phyloP scores from a whole-genome alignment of 2,797 vertebrate species.

The Tympanoctomys barrerae region DNA sequence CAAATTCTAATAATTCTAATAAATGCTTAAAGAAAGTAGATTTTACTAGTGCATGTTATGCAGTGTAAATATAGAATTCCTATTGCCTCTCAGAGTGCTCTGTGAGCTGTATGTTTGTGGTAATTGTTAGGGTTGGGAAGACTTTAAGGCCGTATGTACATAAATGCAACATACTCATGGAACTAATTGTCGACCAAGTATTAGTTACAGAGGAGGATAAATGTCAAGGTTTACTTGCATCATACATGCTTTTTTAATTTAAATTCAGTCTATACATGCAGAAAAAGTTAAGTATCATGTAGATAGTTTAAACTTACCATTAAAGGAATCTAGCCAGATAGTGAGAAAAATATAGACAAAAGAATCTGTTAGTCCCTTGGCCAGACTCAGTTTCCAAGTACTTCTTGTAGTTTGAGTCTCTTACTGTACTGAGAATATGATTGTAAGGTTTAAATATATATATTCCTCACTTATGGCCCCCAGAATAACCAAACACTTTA shows the following conservation, averaged over 20 bases:
- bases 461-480: background rate
- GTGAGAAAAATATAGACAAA: background rate
- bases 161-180: background rate
- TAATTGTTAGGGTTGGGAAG: conserved; percentile 26
- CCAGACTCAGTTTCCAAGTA: background rate
- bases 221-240: background rate
- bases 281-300: background rate
- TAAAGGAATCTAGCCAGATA: background rate
- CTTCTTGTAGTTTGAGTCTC: conserved; percentile 18
- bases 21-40: conserved; percentile 9
- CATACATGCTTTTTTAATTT: conserved; percentile 48
- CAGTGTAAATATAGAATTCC: background rate
- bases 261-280: conserved; percentile 24
- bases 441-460: background rate
- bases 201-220: background rate
- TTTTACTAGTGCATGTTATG: background rate
- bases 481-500: conserved; percentile 1
- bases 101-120: background rate
- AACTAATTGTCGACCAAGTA: background rate
- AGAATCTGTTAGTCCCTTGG: background rate
- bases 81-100: background rate
- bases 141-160: background rate
- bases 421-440: background rate
- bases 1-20: conserved; percentile 35
- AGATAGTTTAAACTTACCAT: conserved; percentile 22